Base-by-base conservation (phyloP, 2,888 invertebrate species). In the Emmelina monodactyla region DNA sequence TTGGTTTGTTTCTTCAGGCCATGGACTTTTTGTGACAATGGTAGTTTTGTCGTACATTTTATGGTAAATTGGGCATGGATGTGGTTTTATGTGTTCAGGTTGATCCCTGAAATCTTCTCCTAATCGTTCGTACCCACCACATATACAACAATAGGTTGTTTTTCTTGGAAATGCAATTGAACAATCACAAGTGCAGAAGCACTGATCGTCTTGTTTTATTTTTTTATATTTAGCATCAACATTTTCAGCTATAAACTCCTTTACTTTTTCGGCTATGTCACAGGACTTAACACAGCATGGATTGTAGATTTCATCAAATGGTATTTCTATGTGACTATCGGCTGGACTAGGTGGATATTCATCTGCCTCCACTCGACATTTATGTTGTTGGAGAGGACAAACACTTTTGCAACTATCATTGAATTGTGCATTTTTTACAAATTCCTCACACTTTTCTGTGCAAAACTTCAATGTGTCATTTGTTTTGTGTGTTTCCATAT, bases 31-130 rank as follows among this genome's bases (percentile, higher is more conserved):
- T 6, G 60, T 58, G 44, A 59, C 58, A 31, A 73, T 62, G 7
- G 53, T 50, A 13, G 55, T 58, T 49, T 58, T 75, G 43, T 78
- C 67, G 39, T 78, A 79, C 31, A 72, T 34, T 37, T 78, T 78
- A 37, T 79, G 68, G 41, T 75, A 79, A 7, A 79, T 58, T 1
- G 79, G 79, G 45, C 79, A 79, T 5, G 79, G 78, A 34, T 72
- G 68, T 3, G 78, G 76, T 39, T 60, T 66, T 1, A 52, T 51
- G 39, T 55, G 65, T 12, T 55, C 61, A 1, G 78, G 76, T 44
- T 66, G 51, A 36, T 60, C 44, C 40, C 47, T 54, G 47, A 69
- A 61, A 42, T 78, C 76, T 19, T 65, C 60, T 10, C 78, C 78
- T 14, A 72, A 45, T 34, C 67, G 67, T 50, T 78, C 73, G 36